phyloP scores from a whole-genome alignment of 2,113 vertebrate species.

The Lophochroa leadbeateri region DNA sequence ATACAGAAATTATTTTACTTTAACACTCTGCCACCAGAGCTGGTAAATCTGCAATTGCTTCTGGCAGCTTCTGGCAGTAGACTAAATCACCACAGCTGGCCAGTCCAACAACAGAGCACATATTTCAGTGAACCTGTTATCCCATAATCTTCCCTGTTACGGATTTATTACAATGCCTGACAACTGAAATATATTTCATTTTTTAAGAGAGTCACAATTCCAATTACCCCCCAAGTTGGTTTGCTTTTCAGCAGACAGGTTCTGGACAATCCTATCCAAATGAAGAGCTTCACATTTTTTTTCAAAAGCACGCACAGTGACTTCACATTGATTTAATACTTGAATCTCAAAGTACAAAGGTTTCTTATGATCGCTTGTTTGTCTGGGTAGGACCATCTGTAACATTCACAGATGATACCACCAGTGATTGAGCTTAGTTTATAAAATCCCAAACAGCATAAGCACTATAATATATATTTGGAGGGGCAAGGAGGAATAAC shows the following conservation, averaged over 20 bases:
- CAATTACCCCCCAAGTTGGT: not conserved
- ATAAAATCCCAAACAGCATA: not conserved
- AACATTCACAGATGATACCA: not conserved
- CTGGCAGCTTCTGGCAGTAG: not conserved
- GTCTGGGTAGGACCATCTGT: not conserved
- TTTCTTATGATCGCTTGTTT: not conserved
- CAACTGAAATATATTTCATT: not conserved
- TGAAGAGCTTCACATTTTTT: not conserved
- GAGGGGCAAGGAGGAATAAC: not conserved
- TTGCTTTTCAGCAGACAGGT: not conserved
- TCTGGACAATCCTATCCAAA: not conserved
- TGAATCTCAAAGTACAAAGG: not conserved
- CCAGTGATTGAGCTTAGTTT: not conserved
- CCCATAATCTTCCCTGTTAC: not conserved
- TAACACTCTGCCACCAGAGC: not conserved
- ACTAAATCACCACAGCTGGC: not conserved
- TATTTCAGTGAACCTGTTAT: not conserved
- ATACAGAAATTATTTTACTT: not conserved
- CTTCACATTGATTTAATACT: not conserved
- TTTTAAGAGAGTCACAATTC: not conserved
- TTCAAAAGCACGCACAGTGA: not conserved
- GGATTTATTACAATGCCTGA: not conserved
- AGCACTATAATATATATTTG: not conserved
- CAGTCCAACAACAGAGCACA: not conserved
- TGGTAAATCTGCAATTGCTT: not conserved